These are phyloP conservation scores for Pituophis catenifer DNA, from an alignment of 2,113 vertebrate genomes.

Conservation along the genomic window DNA sequence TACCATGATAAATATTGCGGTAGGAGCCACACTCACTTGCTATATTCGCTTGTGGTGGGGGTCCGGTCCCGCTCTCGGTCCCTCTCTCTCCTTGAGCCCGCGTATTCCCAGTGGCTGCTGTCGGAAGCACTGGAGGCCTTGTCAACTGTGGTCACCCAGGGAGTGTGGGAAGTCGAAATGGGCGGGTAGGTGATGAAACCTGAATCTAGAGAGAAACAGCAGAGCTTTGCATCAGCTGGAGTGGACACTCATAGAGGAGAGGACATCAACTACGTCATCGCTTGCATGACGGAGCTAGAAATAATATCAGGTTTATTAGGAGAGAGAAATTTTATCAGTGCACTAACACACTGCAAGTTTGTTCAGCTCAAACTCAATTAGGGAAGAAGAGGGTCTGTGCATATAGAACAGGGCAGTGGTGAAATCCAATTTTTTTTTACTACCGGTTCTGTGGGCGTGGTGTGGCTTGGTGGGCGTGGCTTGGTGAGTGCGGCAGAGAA, in stretches of 20 bases:
- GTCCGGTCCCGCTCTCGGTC: constrained; percentile 62
- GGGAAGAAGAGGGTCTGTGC: background rate
- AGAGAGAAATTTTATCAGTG: background rate
- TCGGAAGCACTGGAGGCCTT: constrained; percentile 60
- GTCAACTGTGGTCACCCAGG: constrained; percentile 65
- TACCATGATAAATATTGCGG: fast-evolving
- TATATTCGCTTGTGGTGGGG: constrained; percentile 64
- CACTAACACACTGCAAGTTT: background rate
- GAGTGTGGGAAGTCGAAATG: constrained; percentile 64
- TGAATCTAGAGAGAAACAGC: constrained; percentile 56
- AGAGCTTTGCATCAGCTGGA: background rate
- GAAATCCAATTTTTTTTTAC: too few relatives aligned
- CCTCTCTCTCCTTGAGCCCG: constrained; percentile 53
- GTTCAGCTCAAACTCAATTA: background rate
- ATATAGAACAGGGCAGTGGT: background rate
- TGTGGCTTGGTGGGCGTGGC: too few relatives aligned
- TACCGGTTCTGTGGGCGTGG: too few relatives aligned
- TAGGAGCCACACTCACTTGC: constrained; percentile 54
- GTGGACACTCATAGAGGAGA: fast-evolving
- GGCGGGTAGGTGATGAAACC: constrained; percentile 69
- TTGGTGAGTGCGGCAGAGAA: too few relatives aligned
- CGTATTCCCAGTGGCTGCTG: constrained; percentile 68
- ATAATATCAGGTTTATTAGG: background rate
- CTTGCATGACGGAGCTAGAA: background rate
- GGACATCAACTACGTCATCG: background rate